These are phyloP conservation scores for Dryocosmus kuriphilus DNA, from an alignment of 2,888 invertebrate genomes.

Conservation along the genomic window DNA sequence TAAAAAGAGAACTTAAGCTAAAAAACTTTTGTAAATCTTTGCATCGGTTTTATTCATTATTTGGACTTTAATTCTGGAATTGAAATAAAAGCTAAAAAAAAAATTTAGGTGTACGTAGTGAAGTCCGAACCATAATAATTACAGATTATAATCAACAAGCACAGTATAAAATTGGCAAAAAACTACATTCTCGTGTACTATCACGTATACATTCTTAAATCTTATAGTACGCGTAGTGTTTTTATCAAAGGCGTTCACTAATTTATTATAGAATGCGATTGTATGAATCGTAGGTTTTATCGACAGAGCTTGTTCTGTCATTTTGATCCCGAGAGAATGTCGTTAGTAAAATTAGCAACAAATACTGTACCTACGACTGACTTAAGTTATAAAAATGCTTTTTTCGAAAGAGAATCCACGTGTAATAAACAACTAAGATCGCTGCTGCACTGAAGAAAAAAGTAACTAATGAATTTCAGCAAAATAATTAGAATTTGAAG, in stretches of 20 bases:
- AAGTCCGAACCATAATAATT: not conserved
- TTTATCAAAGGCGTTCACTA: not conserved
- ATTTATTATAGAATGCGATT: conserved; percentile 1
- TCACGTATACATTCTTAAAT: not conserved
- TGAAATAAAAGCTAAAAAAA: not conserved
- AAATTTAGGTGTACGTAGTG: not conserved
- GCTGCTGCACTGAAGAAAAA: conserved; percentile 21
- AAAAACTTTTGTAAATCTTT: not conserved
- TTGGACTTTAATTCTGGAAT: not conserved
- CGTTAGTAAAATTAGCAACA: conserved; percentile 12
- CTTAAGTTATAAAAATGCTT: not conserved
- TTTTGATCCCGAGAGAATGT: not conserved
- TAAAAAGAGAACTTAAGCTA: not conserved
- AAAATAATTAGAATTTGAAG: conserved; percentile 4
- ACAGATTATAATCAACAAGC: not conserved
- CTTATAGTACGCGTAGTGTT: not conserved
- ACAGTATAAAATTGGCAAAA: not conserved
- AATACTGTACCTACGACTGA: conserved; percentile 17
- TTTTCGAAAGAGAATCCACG: not conserved
- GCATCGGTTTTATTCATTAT: not conserved
- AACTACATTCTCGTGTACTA: not conserved
- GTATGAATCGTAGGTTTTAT: conserved; percentile 1
- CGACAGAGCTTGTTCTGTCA: conserved; percentile 8
- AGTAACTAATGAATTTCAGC: not conserved
- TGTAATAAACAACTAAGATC: not conserved